Percentiles rank a stretch among this genome's conserved stretches.
These are phyloP conservation scores for Cettia cetti DNA, from an alignment of 2,113 vertebrate genomes.

Conservation along the genomic window DNA sequence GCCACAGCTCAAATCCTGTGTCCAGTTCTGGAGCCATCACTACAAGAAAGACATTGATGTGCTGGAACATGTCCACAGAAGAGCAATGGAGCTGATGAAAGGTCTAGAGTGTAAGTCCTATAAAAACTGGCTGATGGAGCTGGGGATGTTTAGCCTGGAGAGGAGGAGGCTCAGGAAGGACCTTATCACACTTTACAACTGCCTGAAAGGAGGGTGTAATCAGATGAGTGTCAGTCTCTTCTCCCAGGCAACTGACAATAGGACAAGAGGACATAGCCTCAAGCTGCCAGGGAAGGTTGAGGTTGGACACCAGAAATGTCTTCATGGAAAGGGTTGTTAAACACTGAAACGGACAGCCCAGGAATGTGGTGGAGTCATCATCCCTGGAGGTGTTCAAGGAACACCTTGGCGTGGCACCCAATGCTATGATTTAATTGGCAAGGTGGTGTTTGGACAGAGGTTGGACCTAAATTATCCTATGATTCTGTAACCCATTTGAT, in stretches of 20 bases:
- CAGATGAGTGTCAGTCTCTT: rapidly evolving
- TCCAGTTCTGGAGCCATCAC: background rate
- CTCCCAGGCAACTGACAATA: background rate
- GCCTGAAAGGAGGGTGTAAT: no score
- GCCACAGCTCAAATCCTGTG: no score
- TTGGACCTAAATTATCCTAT: background rate
- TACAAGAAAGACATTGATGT: background rate
- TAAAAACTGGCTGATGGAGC: background rate
- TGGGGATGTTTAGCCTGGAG: background rate
- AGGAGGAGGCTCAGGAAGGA: background rate
- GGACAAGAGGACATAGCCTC: background rate
- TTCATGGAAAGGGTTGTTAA: background rate
- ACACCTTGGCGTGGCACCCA: background rate
- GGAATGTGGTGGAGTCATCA: background rate
- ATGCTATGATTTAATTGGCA: background rate
- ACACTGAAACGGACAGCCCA: background rate
- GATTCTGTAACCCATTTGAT: background rate
- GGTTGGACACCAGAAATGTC: background rate
- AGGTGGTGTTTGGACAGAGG: background rate
- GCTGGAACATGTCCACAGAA: background rate
- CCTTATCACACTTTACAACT: background rate
- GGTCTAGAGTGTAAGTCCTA: background rate
- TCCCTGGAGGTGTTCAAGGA: background rate
- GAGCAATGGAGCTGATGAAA: background rate
- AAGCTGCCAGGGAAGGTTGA: background rate